Base-by-base conservation (phyloP, 2,113 vertebrate genomes). In the Corythornis cristatus region DNA sequence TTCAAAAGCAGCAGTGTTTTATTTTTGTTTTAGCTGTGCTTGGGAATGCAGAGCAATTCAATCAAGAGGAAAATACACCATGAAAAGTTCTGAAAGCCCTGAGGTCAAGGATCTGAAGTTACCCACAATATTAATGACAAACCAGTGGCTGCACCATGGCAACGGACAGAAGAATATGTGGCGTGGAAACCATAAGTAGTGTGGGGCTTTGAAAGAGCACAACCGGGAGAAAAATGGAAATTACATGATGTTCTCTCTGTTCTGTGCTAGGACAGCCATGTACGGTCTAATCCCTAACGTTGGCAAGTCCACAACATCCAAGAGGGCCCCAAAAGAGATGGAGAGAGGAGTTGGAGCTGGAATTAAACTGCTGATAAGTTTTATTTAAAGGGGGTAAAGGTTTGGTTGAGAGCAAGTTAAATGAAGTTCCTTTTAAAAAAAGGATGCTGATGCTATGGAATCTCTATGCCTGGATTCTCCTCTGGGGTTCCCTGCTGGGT, bases 51-150 rank as follows among this genome's bases (percentile, higher is more conserved):
- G 90, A 95, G 93, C 97, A 95, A 96, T 96, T 96, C 97, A 96
- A 96, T 97, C 95, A 92, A 95, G 97, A 96, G 96, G 94, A 95
- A 97, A 97, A 97, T 95, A 96, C 90, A 90, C 95, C 93, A 84
- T 97, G 93, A 97, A 97, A 97, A 95, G 96, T 93, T 89, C 58
- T 97, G 95, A 96, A 96, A 97, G 93, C 93, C 95, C 83, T 35
- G 90, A 96, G 94, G 95, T 97, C 95, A 97, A 97, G 95, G 97
- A 97, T 96, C 96, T 93, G 96, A 97, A 96, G 96, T 96, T 97
- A 96, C 96, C 95, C 96, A 97, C 95, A 96, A 94, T 97, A 96
- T 97, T 96, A 97, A 96, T 95, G 95, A 96, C 96, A 95, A 96
- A 95, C 91, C 94, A 96, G 89, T 72, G 79, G 86, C 84, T 91